Evolutionary conservation across 92 coral and sea anemone species (phyloP).

Genomic region (Palythoa grandis): DNA sequence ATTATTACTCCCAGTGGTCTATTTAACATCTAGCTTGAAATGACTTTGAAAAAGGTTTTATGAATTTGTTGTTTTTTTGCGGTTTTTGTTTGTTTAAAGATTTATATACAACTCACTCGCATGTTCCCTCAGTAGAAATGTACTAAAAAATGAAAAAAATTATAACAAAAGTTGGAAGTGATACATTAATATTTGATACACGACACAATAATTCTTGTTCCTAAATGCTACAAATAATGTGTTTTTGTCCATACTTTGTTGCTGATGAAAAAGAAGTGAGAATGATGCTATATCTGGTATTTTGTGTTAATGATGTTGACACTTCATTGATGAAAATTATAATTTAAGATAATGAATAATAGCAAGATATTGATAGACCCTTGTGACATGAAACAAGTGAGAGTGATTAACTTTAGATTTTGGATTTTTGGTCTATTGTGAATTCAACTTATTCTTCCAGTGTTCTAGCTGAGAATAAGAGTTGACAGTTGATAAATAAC

Average conservation of each 20-base stretch:
- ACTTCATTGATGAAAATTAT: not conserved
- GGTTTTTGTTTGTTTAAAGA: too few relatives aligned
- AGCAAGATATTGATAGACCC: not conserved
- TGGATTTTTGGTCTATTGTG: too few relatives aligned
- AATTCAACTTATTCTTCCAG: too few relatives aligned
- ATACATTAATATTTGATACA: not conserved
- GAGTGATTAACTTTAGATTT: too few relatives aligned
- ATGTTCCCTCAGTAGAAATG: too few relatives aligned
- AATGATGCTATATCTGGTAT: not conserved
- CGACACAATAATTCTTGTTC: not conserved
- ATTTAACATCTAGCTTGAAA: not conserved
- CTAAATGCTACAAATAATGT: not conserved
- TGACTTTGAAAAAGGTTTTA: not conserved
- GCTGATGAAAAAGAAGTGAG: not conserved
- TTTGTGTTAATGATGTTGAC: not conserved
- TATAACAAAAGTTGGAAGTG: not conserved
- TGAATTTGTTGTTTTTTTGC: not conserved
- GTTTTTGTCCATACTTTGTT: not conserved
- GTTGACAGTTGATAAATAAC: too few relatives aligned
- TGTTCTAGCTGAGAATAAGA: too few relatives aligned
- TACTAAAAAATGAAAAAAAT: too few relatives aligned
- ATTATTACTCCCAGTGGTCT: not conserved
- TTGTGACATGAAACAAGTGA: too few relatives aligned
- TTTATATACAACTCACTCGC: too few relatives aligned
- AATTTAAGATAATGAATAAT: not conserved